Conservation (phyloP, 2,113 vertebrate species). For the Candoia aspera region DNA sequence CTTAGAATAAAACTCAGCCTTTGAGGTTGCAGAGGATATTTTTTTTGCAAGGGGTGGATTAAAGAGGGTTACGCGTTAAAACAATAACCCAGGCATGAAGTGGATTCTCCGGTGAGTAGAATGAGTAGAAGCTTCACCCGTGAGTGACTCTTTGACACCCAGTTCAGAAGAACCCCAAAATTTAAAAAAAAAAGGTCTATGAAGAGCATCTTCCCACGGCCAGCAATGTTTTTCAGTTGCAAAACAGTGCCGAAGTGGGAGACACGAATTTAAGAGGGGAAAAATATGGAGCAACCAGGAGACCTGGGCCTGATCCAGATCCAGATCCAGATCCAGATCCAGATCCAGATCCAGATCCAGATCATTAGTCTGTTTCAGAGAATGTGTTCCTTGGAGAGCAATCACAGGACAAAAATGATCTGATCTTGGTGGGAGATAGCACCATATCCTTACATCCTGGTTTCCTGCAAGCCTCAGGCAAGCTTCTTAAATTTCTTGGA, state of each 20-base stretch:
- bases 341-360: not conserved
- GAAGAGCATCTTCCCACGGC: not conserved
- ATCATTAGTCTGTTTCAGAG: no score
- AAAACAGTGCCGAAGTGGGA: not conserved
- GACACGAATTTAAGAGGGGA: not conserved
- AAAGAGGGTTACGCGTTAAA: not conserved
- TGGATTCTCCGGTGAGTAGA: not conserved
- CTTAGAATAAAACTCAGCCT: not conserved
- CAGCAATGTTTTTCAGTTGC: not conserved
- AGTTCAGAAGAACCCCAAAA: not conserved
- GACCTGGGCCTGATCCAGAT: no score
- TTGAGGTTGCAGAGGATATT: not conserved
- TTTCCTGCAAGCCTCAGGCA: not conserved
- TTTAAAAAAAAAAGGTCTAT: not conserved
- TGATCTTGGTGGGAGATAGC: not conserved
- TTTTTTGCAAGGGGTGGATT: not conserved
- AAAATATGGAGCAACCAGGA: not conserved
- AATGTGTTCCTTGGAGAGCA: not conserved
- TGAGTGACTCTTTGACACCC: not conserved
- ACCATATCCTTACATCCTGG: not conserved
- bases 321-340: not conserved
- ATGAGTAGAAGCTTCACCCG: no score
- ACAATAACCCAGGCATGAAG: not conserved
- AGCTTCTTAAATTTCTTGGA: not conserved
- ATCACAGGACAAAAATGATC: not conserved